Evolutionary conservation across 2,888 invertebrate species (phyloP), one percentile per base, ranked within the genome.

Genomic region (Andrena marginata): DNA sequence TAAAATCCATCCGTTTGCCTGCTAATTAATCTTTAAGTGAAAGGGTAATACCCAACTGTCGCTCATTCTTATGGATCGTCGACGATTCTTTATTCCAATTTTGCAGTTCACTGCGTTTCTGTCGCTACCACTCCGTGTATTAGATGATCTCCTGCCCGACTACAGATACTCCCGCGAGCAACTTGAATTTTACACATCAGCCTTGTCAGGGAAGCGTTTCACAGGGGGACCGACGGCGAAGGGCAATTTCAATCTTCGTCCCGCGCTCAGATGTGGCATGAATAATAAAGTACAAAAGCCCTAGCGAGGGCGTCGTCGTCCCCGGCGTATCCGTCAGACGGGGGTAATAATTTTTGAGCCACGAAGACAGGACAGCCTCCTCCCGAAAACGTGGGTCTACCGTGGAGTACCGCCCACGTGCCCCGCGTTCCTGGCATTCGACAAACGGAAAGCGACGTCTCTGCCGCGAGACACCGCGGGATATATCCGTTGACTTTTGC

Each of bases 401-500:
- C 54, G 49, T 26, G 77, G 79, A 79, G 79, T 70, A 63, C 77
- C 83, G 71, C n/a, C 42, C 23, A 63, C 60, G 64, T 74, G 70
- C 33, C 23, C 5, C 51, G 54, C 48, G 60, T 81, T 26, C 16
- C 49, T 42, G 70, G 23, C 70, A 79, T 85, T 84, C 80, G 83
- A 82, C 74, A 79, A 86, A 83, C 83, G 81, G 78, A 80, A 82
- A 73, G 31, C 80, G 86, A 84, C 82, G 69, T 78, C 67, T 56
- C 65, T 56, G 49, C 49, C 62, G 42, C 64, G 69, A 68, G 64
- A 80, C 75, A 79, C 62, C 68, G 60, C 56, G 1, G 23, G 10
- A 71, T 62, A 77, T 77, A 84, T 74, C 79, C 75, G 82, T 67
- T 85, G 83, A 85, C 85, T 87, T 87, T 83, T 83, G 75, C 82